Base-by-base conservation (phyloP, 2,888 invertebrate genomes). In the Sicus ferrugineus region DNA sequence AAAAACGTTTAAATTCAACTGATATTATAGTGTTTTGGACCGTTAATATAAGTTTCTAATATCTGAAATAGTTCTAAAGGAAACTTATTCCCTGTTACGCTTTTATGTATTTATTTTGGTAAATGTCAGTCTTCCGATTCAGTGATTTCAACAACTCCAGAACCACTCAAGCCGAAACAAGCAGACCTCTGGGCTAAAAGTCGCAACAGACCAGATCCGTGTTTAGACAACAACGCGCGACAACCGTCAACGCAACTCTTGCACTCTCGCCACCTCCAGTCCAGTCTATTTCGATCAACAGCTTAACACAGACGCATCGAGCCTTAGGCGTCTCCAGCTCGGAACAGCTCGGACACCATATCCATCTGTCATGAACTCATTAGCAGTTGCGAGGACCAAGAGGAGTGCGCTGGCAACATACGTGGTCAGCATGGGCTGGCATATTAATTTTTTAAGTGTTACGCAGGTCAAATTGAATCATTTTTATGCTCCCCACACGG, bases 341-440 rank as follows among this genome's bases (percentile, higher is more conserved):
- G 11, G 21, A n/a, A 42, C 34, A 21, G 14, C 34, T 28, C n/a
- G 31, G 34, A 19, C 30, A 50, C 64, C 30, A 23, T 64, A 42
- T 62, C 34, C 54, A 52, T 65, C 65, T 54, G 54, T 65, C 65
- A 65, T 34, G 23, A 65, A 38, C 54, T 65, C 54, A 65, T 65
- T 65, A 65, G 21, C 26, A 31, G 19, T 52, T 34, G 23, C 52
- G 52, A n/a, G n/a, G n/a, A 31, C 48, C 26, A 3, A 63, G 3
- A 9, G 23, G 31, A 30, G 21, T 21, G 9, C 23, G 16, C 9
- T 19, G 26, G 16, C 54, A 56, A 28, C 30, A 23, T 26, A 23
- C 16, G 54, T 2, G 21, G 21, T 23, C 16, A 28, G 14, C 0
- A 54, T 14, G 16, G 21, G 34, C n/a, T 50, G 30, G 48, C 28